Base-by-base conservation (phyloP, 2,888 invertebrate species). In the Meliscaeva auricollis region DNA sequence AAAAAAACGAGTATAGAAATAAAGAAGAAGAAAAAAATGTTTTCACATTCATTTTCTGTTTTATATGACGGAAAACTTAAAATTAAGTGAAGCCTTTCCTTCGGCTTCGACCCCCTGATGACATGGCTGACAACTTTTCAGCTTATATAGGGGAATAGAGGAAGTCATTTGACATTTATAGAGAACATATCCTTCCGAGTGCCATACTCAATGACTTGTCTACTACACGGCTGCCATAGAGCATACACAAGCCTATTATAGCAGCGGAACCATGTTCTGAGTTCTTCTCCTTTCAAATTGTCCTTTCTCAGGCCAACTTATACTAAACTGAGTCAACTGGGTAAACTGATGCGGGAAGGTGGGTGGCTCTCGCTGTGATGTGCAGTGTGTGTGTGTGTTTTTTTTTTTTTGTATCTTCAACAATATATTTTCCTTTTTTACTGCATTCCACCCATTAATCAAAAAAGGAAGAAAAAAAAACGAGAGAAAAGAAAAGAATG, bases 151-250 rank as follows among this genome's bases (percentile, higher is more conserved):
- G 4, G 26, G 26, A 26, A 26, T 26, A 48, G 30, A 84, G 84
- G 84, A 84, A 84, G 72, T 80, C 84, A 84, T 84, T 84, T 80
- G 84, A 75, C 75, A 80, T 80, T 80, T 75, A 80, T 79, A 75
- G 66, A 26, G 60, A 48, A 75, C n/a, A 66, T 74, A 84, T 84
- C 84, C 84, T 84, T 84, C 79, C 75, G 79, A 79, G 50, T 79
- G 70, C 50, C 50, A 64, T 74, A 58, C 13, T 66, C 58, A 54
- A 72, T 48, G 66, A 50, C 50, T 35, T 50, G 50, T 50, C 20
- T 50, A 20, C 46, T 66, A 41, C 41, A 9, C 48, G 20, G 5
- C 20, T 48, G 15, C 20, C 17, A 3, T 48, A 15, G 13, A 9
- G 26, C 15, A 50, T 30, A 56, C 64, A 41, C 72, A 58, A 62